Percentiles rank a stretch among this genome's conserved stretches.
These are phyloP conservation scores for Pyrrhosoma nymphula DNA, from an alignment of 2,888 invertebrate genomes.

Conservation along the genomic window DNA sequence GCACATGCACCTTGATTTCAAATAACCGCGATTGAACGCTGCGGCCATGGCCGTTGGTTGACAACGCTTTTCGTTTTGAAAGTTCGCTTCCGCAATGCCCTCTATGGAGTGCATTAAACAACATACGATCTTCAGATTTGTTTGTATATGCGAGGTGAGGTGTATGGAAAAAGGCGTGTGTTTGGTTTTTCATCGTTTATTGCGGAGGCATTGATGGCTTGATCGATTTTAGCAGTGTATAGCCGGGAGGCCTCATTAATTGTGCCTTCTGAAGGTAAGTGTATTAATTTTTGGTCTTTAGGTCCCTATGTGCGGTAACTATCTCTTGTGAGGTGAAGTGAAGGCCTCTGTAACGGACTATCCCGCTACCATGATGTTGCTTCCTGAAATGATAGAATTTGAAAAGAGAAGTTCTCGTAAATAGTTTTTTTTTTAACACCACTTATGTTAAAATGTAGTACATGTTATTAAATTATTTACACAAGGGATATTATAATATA, in stretches of 20 bases:
- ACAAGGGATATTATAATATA: no score
- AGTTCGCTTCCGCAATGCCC: background rate
- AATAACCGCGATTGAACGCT: background rate
- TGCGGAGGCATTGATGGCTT: constrained; percentile 45
- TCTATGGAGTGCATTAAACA: background rate
- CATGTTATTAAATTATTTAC: no score
- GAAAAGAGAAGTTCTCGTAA: background rate
- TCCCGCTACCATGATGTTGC: constrained; percentile 9
- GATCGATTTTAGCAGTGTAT: background rate
- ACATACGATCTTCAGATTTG: constrained; percentile 48
- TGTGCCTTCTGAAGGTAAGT: constrained; percentile 63
- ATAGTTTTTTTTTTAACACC: background rate
- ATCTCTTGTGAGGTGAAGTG: constrained; percentile 16
- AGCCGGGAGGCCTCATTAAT: constrained; percentile 50
- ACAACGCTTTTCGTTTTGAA: constrained; percentile 30
- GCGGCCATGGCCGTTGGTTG: background rate
- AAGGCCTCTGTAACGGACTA: constrained; percentile 25
- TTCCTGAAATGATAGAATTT: background rate
- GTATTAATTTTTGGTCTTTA: background rate
- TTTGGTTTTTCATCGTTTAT: background rate
- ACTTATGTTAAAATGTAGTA: no score
- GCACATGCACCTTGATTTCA: no score
- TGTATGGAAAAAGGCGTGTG: constrained; percentile 38
- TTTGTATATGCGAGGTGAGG: constrained; percentile 31
- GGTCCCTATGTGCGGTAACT: background rate